Base-by-base conservation (phyloP, 2,113 vertebrate genomes). In the Lipophrys pholis region DNA sequence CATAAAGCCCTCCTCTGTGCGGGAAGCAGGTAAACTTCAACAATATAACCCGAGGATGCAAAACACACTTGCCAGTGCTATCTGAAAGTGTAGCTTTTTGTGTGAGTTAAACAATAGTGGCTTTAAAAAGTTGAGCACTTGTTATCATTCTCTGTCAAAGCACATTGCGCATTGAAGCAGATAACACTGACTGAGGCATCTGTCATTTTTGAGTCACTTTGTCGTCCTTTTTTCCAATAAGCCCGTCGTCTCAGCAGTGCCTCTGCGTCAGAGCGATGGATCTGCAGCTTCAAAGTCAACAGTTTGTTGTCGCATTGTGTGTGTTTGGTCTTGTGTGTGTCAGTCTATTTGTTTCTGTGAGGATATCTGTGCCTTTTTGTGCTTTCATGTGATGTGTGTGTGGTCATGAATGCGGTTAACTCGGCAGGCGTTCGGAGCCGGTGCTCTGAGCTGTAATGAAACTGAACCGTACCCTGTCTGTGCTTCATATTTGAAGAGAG, bases 1-100 rank as follows among this genome's bases (percentile, higher is more conserved):
- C 91, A 97, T 87, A 98, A 98, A 92, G 94, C 93, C 80, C 90
- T 92, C 51, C 94, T 96, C 87, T 97, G 96, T 91, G 88, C 89
- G 50, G 89, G 91, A 82, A 94, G 90, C 87, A 96, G 96, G 97
- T 99, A 86, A 46, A 38, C n/a, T 61, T 64, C 39, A 93, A 73
- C 40, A 53, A 49, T 41, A 78, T 57, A 56, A 78, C 78, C 71
- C 54, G 35, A 74, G 39, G 66, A 70, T 52, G 78, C 64, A 56
- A 42, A 69, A 50, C 36, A 43, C 6, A 66, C 14, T 62, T 53
- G 38, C 4, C 21, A 30, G 21, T 4, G 21, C 21, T 30, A 21
- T 69, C 48, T 64, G n/a, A 39, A 56, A 3, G 38, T 74, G 50
- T 77, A 63, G 53, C 7, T 40, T 8, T 76, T 36, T 62, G n/a